Evolutionary conservation across 2,797 vertebrate species (phyloP).

Genomic region (Cryptoprocta ferox): DNA sequence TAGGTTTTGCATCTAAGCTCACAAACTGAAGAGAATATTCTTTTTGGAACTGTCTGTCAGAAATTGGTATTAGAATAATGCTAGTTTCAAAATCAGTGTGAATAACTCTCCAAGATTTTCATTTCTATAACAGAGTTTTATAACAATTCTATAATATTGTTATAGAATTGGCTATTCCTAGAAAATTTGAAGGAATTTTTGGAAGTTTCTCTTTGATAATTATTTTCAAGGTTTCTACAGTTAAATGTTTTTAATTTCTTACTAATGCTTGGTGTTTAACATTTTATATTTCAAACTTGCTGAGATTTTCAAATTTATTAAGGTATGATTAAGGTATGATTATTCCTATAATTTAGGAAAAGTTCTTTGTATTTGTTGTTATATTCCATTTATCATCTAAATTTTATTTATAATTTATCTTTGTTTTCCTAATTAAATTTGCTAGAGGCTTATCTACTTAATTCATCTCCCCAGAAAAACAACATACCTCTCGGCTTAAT

Average conservation of each 20-base stretch:
- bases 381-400: slow-evolving; percentile 52
- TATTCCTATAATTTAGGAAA: slow-evolving; percentile 43
- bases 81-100: slow-evolving; percentile 38
- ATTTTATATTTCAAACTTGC: slow-evolving; percentile 50
- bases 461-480: slow-evolving; percentile 1
- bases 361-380: not conserved
- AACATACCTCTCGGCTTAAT: slow-evolving; percentile 4
- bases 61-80: slow-evolving; percentile 6
- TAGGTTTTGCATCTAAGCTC: not conserved
- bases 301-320: slow-evolving; percentile 53
- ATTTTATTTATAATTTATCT: slow-evolving; percentile 65
- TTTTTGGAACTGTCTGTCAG: not conserved
- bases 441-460: slow-evolving; percentile 59
- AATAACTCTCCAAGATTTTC: slow-evolving; percentile 54
- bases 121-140: not conserved
- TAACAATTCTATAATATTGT: no score
- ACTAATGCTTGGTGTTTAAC: slow-evolving; percentile 10
- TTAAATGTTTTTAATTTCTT: slow-evolving; percentile 17
- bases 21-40: slow-evolving; percentile 41
- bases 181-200: slow-evolving; percentile 40
- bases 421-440: slow-evolving; percentile 73
- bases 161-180: not conserved
- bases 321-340: slow-evolving; percentile 32
- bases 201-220: slow-evolving; percentile 32
- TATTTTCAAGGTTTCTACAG: slow-evolving; percentile 33